phyloP scores from a whole-genome alignment of 2,113 vertebrate genomes.

The Tenebrosternarchus preto region DNA sequence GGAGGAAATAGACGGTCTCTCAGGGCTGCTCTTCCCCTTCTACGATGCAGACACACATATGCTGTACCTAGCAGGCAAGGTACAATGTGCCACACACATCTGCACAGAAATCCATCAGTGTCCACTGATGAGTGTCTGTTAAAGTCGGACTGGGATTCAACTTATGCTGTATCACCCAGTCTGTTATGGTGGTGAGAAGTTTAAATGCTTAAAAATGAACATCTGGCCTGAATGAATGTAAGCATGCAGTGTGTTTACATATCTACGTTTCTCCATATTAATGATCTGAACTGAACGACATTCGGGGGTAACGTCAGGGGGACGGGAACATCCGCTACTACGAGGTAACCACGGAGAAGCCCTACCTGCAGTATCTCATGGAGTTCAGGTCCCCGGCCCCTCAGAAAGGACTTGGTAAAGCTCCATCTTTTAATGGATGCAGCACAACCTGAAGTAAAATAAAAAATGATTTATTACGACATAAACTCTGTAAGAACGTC shows the following conservation, averaged over 20 bases:
- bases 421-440: not conserved
- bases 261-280: too few species aligned
- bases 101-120: too few species aligned
- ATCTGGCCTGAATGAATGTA: not conserved
- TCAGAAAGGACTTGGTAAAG: conserved; percentile 93
- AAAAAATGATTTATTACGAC: not conserved
- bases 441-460: not conserved
- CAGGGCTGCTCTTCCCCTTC: conserved; percentile 92
- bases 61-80: conserved; percentile 97
- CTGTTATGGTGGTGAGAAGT: not conserved
- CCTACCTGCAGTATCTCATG: conserved; percentile 93
- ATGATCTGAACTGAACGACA: conserved; percentile 7
- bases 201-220: not conserved
- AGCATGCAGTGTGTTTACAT: too few species aligned
- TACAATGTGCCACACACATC: conserved; percentile 54
- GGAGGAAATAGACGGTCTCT: conserved; percentile 94
- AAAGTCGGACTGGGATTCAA: not conserved
- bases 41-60: conserved; percentile 95
- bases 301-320: conserved; percentile 74
- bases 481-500: not conserved
- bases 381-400: conserved; percentile 94
- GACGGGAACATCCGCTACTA: conserved; percentile 98
- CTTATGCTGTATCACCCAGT: not conserved
- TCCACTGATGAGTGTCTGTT: not conserved
- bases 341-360: conserved; percentile 91